Conservation (phyloP, 2,113 vertebrate species). For the Trichomycterus rosablanca region DNA sequence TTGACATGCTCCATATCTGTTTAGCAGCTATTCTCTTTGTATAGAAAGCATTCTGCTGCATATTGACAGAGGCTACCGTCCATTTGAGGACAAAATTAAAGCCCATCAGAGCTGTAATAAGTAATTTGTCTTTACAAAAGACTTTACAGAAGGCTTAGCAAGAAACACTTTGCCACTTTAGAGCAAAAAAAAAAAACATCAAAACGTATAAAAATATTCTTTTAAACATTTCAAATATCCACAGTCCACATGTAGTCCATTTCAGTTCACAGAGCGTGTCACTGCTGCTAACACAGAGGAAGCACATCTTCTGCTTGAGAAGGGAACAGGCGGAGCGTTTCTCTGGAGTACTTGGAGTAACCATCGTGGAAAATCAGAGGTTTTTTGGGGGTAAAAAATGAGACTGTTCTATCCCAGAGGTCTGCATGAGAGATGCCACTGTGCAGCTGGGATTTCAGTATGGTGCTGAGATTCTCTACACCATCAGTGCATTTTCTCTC, state of each 20-base stretch:
- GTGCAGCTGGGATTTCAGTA: slow-evolving; percentile 54
- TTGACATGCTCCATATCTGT: slow-evolving; percentile 24
- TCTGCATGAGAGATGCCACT: slow-evolving; percentile 50
- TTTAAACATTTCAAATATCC: background rate
- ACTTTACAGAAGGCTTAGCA: slow-evolving; percentile 37
- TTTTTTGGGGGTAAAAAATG: slow-evolving; percentile 63
- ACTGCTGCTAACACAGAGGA: slow-evolving; percentile 54
- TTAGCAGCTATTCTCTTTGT: slow-evolving; percentile 13
- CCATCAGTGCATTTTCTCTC: slow-evolving; percentile 62
- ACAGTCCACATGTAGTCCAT: slow-evolving; percentile 1
- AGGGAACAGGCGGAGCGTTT: slow-evolving; percentile 62
- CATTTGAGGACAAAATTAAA: slow-evolving; percentile 26
- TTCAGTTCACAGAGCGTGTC: background rate
- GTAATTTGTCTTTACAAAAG: slow-evolving; percentile 43
- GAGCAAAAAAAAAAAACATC: slow-evolving; percentile 13
- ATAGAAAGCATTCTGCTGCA: slow-evolving; percentile 33
- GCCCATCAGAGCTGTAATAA: slow-evolving; percentile 23
- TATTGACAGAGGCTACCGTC: slow-evolving; percentile 33
- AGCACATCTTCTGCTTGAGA: slow-evolving; percentile 54
- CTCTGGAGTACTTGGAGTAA: slow-evolving; percentile 62
- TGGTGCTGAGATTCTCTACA: slow-evolving; percentile 50
- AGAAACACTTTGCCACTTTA: slow-evolving; percentile 3
- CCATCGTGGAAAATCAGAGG: slow-evolving; percentile 59
- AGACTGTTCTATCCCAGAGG: slow-evolving; percentile 64
- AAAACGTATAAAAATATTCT: too few species aligned